Percentiles rank a stretch among this genome's conserved stretches.
Conservation (phyloP, 1,140 invertebrate genomes). For the Euschistus heros region DNA sequence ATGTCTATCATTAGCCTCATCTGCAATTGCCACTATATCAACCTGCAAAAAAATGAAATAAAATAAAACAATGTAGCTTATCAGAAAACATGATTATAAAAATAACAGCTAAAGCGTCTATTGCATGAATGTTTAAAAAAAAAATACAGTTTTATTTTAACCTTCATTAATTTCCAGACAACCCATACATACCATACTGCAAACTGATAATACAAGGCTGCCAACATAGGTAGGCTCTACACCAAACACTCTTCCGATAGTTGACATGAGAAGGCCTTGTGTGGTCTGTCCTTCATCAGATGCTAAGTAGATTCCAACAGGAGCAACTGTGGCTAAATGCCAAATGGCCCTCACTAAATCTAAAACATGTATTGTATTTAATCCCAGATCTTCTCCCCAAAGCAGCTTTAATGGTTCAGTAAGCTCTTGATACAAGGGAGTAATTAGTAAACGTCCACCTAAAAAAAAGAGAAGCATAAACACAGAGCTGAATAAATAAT, state of each 20-base stretch:
- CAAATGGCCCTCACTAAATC: conserved; percentile 74
- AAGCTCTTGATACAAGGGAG: conserved; percentile 76
- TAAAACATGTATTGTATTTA: conserved; percentile 78
- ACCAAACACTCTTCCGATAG: conserved; percentile 56
- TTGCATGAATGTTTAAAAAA: too few relatives aligned
- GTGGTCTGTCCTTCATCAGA: conserved; percentile 72
- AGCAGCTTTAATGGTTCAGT: conserved; percentile 83
- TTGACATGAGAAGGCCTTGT: conserved; percentile 68
- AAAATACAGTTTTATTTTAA: too few relatives aligned
- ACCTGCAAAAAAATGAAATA: conserved; percentile 37
- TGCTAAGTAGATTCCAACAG: conserved; percentile 58
- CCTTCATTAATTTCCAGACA: too few relatives aligned
- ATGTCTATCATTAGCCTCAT: conserved; percentile 87
- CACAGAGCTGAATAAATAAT: too few relatives aligned
- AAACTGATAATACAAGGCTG: background rate
- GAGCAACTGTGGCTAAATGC: conserved; percentile 46
- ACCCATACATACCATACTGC: background rate
- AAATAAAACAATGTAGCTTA: background rate
- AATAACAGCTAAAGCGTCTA: too few relatives aligned
- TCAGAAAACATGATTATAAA: too few relatives aligned
- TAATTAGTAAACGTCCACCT: conserved; percentile 75
- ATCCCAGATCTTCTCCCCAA: conserved; percentile 71
- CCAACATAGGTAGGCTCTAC: background rate
- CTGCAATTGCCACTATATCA: conserved; percentile 63
- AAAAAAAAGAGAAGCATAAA: too few relatives aligned